Conservation (phyloP, 2,888 invertebrate species). For the Melieria picta region DNA sequence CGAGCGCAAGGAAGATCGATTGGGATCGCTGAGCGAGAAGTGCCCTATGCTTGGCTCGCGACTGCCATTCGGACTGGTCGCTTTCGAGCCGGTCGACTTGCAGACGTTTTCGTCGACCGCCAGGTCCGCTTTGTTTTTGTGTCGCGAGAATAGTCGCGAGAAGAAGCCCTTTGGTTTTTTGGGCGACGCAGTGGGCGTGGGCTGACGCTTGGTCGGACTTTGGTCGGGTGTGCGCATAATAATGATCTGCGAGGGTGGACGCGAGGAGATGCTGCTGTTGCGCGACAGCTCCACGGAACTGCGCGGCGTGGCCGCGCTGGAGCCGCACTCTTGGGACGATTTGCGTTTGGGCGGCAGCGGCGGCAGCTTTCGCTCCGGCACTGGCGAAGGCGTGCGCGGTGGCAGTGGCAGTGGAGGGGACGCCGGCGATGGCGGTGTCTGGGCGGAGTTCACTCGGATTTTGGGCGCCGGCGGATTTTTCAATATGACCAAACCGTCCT, state of each 20-base stretch:
- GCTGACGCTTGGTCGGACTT: slow-evolving; percentile 69
- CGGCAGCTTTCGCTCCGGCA: slow-evolving; percentile 73
- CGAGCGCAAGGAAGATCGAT: slow-evolving; percentile 60
- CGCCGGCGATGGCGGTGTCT: slow-evolving; percentile 58
- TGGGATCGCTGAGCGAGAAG: slow-evolving; percentile 59
- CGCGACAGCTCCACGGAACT: slow-evolving; percentile 52
- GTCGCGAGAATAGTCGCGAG: slow-evolving; percentile 72
- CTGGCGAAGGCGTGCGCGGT: slow-evolving; percentile 55
- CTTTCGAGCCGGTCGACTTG: neutral
- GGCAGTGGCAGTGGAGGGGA: slow-evolving; percentile 56
- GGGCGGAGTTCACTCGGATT: slow-evolving; percentile 62
- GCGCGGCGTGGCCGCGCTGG: slow-evolving; percentile 46
- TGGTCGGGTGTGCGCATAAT: slow-evolving; percentile 67
- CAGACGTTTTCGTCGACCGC: slow-evolving; percentile 39
- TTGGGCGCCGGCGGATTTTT: slow-evolving; percentile 68
- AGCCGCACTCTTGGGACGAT: slow-evolving; percentile 37
- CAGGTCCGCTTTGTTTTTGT: slow-evolving; percentile 54
- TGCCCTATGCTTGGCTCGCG: slow-evolving; percentile 61
- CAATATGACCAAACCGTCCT: slow-evolving; percentile 65
- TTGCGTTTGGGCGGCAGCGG: slow-evolving; percentile 82
- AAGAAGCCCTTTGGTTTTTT: slow-evolving; percentile 74
- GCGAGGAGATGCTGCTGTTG: slow-evolving; percentile 54
- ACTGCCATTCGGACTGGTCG: slow-evolving; percentile 50
- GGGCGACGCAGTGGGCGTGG: slow-evolving; percentile 67
- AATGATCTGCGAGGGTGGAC: slow-evolving; percentile 62